phyloP scores from a whole-genome alignment of 1,140 invertebrate species.

The Bombus waltoni region DNA sequence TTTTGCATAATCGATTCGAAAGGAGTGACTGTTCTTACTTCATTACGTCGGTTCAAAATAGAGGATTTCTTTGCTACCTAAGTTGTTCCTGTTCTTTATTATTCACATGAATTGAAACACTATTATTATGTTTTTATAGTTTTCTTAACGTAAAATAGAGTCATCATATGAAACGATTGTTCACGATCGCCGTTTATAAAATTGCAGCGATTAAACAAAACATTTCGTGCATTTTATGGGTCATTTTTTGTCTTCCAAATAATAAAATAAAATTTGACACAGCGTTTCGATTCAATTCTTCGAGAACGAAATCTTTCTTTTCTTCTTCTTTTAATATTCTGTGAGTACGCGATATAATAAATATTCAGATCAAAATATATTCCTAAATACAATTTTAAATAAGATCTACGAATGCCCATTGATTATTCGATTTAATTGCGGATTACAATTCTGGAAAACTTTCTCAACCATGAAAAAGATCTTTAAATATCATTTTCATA shows the following conservation, averaged over 20 bases:
- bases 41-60: slow-evolving; percentile 70
- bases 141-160: slow-evolving; percentile 42
- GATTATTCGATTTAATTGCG: background rate
- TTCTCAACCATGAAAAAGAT: background rate
- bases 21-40: slow-evolving; percentile 61
- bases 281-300: slow-evolving; percentile 69
- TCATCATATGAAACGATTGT: slow-evolving; percentile 26
- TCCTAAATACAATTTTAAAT: slow-evolving; percentile 24
- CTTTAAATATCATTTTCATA: background rate
- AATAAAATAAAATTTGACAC: slow-evolving; percentile 41
- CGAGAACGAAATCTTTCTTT: slow-evolving; percentile 28
- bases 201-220: slow-evolving; percentile 33
- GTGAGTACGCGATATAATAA: background rate
- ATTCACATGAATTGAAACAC: slow-evolving; percentile 50
- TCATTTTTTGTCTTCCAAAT: slow-evolving; percentile 7
- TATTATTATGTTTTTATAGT: slow-evolving; percentile 2
- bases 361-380: slow-evolving; percentile 28
- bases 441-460: background rate
- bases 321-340: background rate
- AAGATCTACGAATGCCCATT: slow-evolving; percentile 35
- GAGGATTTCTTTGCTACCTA: slow-evolving; percentile 68
- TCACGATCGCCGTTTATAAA: slow-evolving; percentile 38
- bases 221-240: background rate
- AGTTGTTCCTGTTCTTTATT: slow-evolving; percentile 58
- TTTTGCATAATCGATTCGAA: slow-evolving; percentile 63